Percentiles rank a stretch among this genome's conserved stretches.
Evolutionary conservation across 2,113 vertebrate genomes (phyloP).

Genomic region (Oryzias woworae): DNA sequence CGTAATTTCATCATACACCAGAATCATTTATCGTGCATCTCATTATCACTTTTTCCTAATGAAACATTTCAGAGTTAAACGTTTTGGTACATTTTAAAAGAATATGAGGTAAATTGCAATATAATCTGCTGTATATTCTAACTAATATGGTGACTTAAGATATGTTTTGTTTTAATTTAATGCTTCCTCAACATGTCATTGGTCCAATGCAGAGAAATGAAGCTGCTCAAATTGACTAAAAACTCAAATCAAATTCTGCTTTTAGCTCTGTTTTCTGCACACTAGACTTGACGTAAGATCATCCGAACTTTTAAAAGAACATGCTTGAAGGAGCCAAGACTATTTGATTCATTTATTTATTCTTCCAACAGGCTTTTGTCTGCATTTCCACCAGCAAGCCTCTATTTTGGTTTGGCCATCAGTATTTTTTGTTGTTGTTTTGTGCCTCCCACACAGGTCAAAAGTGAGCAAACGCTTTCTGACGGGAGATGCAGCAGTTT

Average conservation of each 20-base stretch:
- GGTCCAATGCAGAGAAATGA: not conserved
- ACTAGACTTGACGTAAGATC: not conserved
- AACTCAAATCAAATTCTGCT: not conserved
- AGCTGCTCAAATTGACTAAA: not conserved
- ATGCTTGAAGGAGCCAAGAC: not conserved
- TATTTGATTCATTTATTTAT: not conserved
- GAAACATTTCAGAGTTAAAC: constrained; percentile 37
- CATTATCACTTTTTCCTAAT: constrained; percentile 33
- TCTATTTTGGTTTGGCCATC: not conserved
- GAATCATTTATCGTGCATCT: constrained; percentile 40
- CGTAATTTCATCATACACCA: constrained; percentile 28
- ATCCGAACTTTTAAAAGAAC: not conserved
- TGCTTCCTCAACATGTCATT: not conserved
- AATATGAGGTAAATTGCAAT: no score
- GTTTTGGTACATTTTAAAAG: no score
- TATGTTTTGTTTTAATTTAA: no score
- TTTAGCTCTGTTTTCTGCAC: not conserved
- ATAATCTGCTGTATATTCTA: no score
- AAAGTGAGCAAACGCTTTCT: not conserved
- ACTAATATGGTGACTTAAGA: no score
- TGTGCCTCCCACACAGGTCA: not conserved
- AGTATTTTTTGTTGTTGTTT: not conserved
- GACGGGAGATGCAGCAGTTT: not conserved
- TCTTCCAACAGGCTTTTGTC: not conserved
- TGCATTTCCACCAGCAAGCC: not conserved